A percentile compares a stretch with the other conserved stretches of the same genome.
phyloP scores from a whole-genome alignment of 1,140 invertebrate genomes.

The Drosophila oshimai region DNA sequence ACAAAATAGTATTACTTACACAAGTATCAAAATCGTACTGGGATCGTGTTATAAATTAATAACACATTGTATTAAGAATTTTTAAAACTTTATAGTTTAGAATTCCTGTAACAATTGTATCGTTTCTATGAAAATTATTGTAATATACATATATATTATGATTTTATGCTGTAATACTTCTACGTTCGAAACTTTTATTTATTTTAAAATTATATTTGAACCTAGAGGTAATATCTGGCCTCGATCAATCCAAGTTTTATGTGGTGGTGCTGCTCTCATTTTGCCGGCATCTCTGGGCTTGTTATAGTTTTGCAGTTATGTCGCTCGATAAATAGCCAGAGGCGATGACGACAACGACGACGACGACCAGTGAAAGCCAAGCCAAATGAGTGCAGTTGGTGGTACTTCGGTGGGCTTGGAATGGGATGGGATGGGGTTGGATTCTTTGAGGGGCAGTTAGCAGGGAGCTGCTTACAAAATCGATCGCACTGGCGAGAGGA shows the following conservation, averaged over 20 bases:
- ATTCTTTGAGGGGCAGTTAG: background rate
- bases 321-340: conserved; percentile 51
- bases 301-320: conserved; percentile 13
- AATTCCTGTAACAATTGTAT: too few relatives aligned
- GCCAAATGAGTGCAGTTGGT: conserved; percentile 50
- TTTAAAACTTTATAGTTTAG: too few relatives aligned
- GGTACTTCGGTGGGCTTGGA: background rate
- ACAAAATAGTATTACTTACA: too few relatives aligned
- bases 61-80: too few relatives aligned
- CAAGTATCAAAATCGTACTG: too few relatives aligned
- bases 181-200: too few relatives aligned
- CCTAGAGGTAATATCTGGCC: background rate
- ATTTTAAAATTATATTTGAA: background rate
- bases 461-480: conserved; percentile 37
- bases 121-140: too few relatives aligned
- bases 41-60: too few relatives aligned
- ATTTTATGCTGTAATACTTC: too few relatives aligned
- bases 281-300: conserved; percentile 23
- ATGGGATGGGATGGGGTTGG: background rate
- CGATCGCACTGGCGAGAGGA: conserved; percentile 11
- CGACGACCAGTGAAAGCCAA: conserved; percentile 28
- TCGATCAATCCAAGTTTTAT: conserved; percentile 10
- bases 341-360: conserved; percentile 32
- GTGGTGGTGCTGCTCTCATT: conserved; percentile 2
- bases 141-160: too few relatives aligned